Evolutionary conservation across 64 coral and sea anemone species (phyloP), one percentile per base, ranked within the genome.

Genomic region (Dendronephthya gigantea): DNA sequence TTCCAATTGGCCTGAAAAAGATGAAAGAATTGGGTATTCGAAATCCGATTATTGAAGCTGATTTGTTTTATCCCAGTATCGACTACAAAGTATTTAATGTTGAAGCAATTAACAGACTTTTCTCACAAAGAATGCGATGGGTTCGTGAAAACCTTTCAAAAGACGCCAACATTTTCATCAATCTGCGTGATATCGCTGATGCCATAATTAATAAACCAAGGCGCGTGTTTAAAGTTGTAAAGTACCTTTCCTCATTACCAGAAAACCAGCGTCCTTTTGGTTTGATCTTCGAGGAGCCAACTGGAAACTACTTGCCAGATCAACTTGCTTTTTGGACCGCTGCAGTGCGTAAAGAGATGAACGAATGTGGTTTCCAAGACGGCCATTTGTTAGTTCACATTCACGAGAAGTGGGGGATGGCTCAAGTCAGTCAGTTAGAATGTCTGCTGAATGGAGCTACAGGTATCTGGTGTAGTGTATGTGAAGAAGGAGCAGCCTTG

Each of bases 231-330:
- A 82, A 90, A 84, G 48, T 90, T 17, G 84, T 90, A 14, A 86
- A 79, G 12, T 82, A 87, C 43, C 27, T 90, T 10, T 90, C 89
- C 7, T 83, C 89, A 10, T 40, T 90, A 22, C n/a, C 45, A 11
- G 29, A 39, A 40, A 30, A 50, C 15, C 27, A 74, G 17, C 90
- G 90, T 41, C 90, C 90, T 6, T 83, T 91, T 84, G 90, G 88
- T 39, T 39, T 84, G 52, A 38, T 89, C 5, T 88, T 84, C 41
- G 90, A 84, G 17, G 84, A 92, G 39, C 51, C 85, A 7, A 58
- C 51, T 17, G 90, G 90, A 83, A 87, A 91, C 34, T 90, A 90
- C 66, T 70, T 93, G 1, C 92, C 92, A 68, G 92, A 93, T 38
- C 81, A 87, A 36, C 79, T 93, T 75, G 92, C 84, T 32, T 88